A percentile compares a stretch with the other conserved stretches of the same genome.
Evolutionary conservation across 2,797 vertebrate species (phyloP).

Genomic region (Pipistrellus nathusii): DNA sequence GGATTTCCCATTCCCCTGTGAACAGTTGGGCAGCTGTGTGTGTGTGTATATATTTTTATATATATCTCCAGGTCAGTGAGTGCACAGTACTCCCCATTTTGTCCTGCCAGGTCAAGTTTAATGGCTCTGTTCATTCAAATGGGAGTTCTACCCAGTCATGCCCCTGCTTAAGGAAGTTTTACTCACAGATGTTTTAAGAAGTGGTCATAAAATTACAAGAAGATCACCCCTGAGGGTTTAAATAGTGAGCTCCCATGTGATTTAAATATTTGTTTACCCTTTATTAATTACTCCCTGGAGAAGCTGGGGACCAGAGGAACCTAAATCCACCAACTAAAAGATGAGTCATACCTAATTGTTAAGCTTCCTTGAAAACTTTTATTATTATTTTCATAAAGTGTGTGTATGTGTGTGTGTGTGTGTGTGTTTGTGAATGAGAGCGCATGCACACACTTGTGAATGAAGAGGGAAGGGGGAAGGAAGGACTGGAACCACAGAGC

Average conservation of each 20-base stretch:
- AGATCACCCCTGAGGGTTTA: background rate
- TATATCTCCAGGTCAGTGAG: background rate
- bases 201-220: background rate
- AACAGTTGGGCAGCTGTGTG: background rate
- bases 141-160: background rate
- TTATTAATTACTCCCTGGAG: conserved; percentile 63
- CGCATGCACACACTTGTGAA: background rate
- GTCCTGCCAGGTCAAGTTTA: background rate
- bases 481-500: background rate
- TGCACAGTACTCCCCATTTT: background rate
- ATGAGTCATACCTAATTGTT: conserved; percentile 45
- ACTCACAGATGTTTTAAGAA: background rate
- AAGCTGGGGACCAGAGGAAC: conserved; percentile 21
- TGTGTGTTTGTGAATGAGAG: no score
- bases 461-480: background rate
- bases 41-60: background rate
- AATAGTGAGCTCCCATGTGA: conserved; percentile 50
- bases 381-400: conserved; percentile 22
- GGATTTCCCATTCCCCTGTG: background rate
- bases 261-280: conserved; percentile 54
- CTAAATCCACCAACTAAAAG: conserved; percentile 11
- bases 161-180: background rate
- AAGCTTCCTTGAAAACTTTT: conserved; percentile 43
- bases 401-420: no score
- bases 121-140: background rate